Evolutionary conservation across 2,888 invertebrate species (phyloP), one percentile per base, ranked within the genome.

Genomic region (Thumatha senex): DNA sequence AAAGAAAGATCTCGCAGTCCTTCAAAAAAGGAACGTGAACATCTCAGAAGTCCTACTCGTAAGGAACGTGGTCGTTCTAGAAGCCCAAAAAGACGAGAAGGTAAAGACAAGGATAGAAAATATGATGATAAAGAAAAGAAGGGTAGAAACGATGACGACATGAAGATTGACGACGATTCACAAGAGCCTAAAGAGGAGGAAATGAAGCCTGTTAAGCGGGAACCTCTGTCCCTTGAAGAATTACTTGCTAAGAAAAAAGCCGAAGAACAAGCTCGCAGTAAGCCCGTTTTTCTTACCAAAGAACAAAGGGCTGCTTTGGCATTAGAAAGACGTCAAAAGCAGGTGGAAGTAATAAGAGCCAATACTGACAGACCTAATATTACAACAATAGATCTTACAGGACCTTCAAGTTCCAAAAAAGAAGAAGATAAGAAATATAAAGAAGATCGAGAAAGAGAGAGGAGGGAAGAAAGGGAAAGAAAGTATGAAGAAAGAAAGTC

Each of bases 281-380:
- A 99, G 92, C 99, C 99, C 0, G 98, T 98, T 30, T 99, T 99
- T 80, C 89, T 99, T 34, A 97, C 98, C 0, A 99, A 99, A 92
- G 98, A 98, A 81, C 98, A 99, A 81, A 93, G 99, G 70, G 97
- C 96, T 0, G 96, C 95, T 0, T 94, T 98, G 72, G 99, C 99
- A 0, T 73, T 99, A 12, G 95, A 96, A 75, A 93, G 96, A 45
- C 93, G 99, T 0, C 96, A 98, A 74, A 96, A 97, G 77, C 96
- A 98, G 86, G 96, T 98, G 0, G 97, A 96, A 34, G 95, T 94
- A 12, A 93, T 97, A 63, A 93, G 95, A 61, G 96, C 95, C 49
- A 91, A 93, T 67, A 92, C 94, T 61, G 93, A 94, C 51, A 81
- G 77, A 62, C 87, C 89, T 33, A 61, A 80, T 12, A 86, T 91